Conservation (phyloP, 1,140 invertebrate species). For the Pseudomyrmex concolor region DNA sequence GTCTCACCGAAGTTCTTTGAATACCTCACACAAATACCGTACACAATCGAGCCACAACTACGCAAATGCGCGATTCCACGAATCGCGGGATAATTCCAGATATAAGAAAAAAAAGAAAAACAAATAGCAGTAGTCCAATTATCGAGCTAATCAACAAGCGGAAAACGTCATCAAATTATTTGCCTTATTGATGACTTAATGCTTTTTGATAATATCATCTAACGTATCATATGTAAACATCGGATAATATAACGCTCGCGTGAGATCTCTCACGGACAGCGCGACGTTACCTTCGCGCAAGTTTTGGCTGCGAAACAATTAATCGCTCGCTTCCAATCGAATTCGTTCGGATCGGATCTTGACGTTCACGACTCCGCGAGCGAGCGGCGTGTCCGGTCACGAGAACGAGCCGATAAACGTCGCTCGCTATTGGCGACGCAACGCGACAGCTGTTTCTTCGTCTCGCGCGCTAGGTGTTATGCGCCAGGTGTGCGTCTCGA, state of each 20-base stretch:
- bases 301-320: background rate
- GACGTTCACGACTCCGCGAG: background rate
- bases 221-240: slow-evolving; percentile 41
- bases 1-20: no score
- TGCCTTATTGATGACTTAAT: background rate
- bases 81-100: no score
- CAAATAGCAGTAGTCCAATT: no score
- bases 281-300: no score
- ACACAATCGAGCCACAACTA: no score
- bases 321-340: background rate
- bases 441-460: slow-evolving; percentile 77
- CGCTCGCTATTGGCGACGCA: slow-evolving; percentile 57
- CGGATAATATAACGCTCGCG: background rate
- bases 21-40: no score
- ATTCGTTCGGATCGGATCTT: background rate
- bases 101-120: no score
- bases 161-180: background rate
- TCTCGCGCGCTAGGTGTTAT: slow-evolving; percentile 5
- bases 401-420: slow-evolving; percentile 59
- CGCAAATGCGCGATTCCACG: no score
- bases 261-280: slow-evolving; percentile 7
- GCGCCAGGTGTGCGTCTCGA: slow-evolving; percentile 76
- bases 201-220: background rate
- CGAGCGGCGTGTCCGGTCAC: slow-evolving; percentile 26
- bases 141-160: no score